Evolutionary conservation across 2,888 invertebrate species (phyloP), one percentile per base, ranked within the genome.

Genomic region (Stenchaetothrips biformis): DNA sequence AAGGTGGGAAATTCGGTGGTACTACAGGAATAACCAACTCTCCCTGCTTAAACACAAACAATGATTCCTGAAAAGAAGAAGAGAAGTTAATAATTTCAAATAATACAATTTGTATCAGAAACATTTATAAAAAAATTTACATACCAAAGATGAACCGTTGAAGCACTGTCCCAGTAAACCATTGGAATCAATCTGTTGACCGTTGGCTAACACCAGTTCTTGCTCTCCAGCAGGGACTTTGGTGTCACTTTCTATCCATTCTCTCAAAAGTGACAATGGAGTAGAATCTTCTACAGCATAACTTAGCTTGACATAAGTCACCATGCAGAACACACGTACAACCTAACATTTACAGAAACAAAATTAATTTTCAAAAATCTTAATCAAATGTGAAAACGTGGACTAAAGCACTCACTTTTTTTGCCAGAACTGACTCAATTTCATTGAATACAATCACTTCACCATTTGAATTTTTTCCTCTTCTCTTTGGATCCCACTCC

Each of bases 401-500:
- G 8, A 48, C 11, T 82, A 83, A 83, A 80, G 83, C 84, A 84
- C 83, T 82, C 84, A 89, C 88, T 86, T 91, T 92, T 83, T 89
- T 91, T 2, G 88, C 83, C 74, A 94, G 85, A 81, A 92, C 88
- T 18, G 86, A 85, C 84, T 91, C 89, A 1, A 94, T 86, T 79
- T 88, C 85, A 80, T 88, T 87, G 84, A 92, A 92, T 79, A 92
- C 88, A 18, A 90, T 87, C 67, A 89, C 84, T 82, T 89, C 86
- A 81, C 88, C 83, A 53, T 82, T 87, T 27, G 88, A 85, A 83
- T 87, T 87, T 83, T 90, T 89, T 0, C 94, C 94, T 83, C 96
- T 90, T 81, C 89, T 87, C 83, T 90, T 90, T 0, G 93, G 92
- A 85, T 95, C 91, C 89, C 91, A 92, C 84, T 94, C 92, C 77